Evolutionary conservation across 1,140 invertebrate species (phyloP), one percentile per base, ranked within the genome.

Genomic region (Zaprionus africanus): DNA sequence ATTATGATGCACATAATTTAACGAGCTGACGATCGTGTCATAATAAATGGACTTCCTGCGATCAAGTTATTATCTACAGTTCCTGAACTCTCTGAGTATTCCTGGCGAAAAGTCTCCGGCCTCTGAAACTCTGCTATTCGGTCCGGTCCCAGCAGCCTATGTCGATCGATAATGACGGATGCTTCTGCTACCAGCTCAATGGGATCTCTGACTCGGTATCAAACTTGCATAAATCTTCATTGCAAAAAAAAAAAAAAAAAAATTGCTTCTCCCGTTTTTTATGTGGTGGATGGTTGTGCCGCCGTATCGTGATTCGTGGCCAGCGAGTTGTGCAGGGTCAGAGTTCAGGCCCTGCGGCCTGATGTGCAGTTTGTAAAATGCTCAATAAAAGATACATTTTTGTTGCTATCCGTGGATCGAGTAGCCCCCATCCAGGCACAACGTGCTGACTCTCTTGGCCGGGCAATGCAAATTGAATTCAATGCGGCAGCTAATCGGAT

Each of bases 281-380:
- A 63, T 41, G 57, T 74, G 43, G 65, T 54, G 51, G 59, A 46
- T 51, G 69, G 54, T 43, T 64, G 43, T 28, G 28, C 51, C 24
- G 11, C 51, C 53, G 11, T 22, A 60, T 82, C 80, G 77, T 77
- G 51, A 77, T 82, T 82, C 76, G 82, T 84, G 76, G 82, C 71
- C 76, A 66, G 46, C 46, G 53, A 78, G 58, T 82, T 77, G 69
- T 72, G 71, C 75, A 70, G 75, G 71, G 81, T 85, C 82, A 78
- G 72, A 90, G 85, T 75, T 84, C 78, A 79, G 76, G 79, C 85
- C 86, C 85, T 79, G 81, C 54, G 81, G 81, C 85, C 76, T 78
- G 84, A 76, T 88, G 78, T 84, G 78, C 84, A 72, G 85, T 81
- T 88, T 88, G 85, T 79, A 90, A 88, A 86, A 88, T 85, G 85